Percentiles rank a stretch among this genome's conserved stretches.
phyloP scores from a whole-genome alignment of 2,113 vertebrate species.

The Varanus salvator region DNA sequence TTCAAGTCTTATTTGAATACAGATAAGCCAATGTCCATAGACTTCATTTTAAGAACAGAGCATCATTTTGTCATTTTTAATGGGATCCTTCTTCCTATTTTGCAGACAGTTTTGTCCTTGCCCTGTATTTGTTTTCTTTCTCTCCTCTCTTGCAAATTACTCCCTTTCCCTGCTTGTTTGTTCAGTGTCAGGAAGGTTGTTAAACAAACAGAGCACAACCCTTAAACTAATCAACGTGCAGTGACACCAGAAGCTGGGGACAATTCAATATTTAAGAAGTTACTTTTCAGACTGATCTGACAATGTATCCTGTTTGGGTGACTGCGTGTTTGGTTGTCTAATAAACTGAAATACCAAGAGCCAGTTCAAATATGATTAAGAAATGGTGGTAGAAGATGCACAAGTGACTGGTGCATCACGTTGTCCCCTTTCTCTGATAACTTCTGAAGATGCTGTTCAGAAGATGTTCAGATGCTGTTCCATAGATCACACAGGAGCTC shows the following conservation, averaged over 20 bases:
- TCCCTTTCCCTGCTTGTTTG: slow-evolving; percentile 79
- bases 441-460: not conserved
- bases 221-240: slow-evolving; percentile 76
- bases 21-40: slow-evolving; percentile 77
- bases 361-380: slow-evolving; percentile 12
- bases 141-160: slow-evolving; percentile 79
- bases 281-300: slow-evolving; percentile 68
- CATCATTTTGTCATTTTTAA: slow-evolving; percentile 72
- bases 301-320: slow-evolving; percentile 56
- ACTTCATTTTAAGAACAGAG: slow-evolving; percentile 62
- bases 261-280: slow-evolving; percentile 78
- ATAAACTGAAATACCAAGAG: slow-evolving; percentile 36
- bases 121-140: slow-evolving; percentile 74
- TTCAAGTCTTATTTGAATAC: slow-evolving; percentile 77
- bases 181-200: slow-evolving; percentile 81
- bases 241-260: slow-evolving; percentile 64
- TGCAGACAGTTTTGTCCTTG: slow-evolving; percentile 74
- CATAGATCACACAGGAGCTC: not conserved
- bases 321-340: slow-evolving; percentile 20
- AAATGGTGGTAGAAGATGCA: not conserved
- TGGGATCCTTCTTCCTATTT: slow-evolving; percentile 73
- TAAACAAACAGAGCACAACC: slow-evolving; percentile 79
- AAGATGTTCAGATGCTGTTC: not conserved
- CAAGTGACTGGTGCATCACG: not conserved
- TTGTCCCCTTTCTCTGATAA: not conserved